Base-by-base conservation (phyloP, 2,797 vertebrate species). In the Ptychadena robeensis region DNA sequence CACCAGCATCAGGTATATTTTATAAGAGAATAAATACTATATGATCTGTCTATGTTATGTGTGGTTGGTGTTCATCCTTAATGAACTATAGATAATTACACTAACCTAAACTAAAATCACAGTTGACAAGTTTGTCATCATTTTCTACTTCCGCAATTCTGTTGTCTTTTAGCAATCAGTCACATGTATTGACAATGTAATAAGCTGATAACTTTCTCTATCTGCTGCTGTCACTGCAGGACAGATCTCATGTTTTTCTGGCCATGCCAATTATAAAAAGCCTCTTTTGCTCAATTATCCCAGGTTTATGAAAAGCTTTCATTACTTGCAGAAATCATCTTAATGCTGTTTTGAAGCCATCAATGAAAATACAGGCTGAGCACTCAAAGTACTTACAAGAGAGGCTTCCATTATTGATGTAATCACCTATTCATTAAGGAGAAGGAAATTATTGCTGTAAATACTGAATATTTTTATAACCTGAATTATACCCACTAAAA, bases 371-470 rank as follows among this genome's bases (percentile, higher is more conserved):
- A 64, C 57, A 64, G 81, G 4, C 57, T 63, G 15, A 80, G 61
- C 65, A 84, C 82, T 75, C 57, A 80, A 66, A 59, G 82, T 69
- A 40, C 44, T n/a, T 48, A 84, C 70, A 80, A 63, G 70, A 73
- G 63, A 53, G 48, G 63, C 15, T 80, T 57, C 71, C 35, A 80
- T 84, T 35, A 80, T 67, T 28, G 64, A 28, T 18, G 32, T 83
- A 83, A 83, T 80, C 22, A 53, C 71, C 57, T 65, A 37, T 59
- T 83, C 44, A 83, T 83, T 80, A 70, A 80, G 11, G 8, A 79
- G 25, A 79, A 68, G 69, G 57, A 31, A 80, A 75, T 84, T 75
- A 48, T 80, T 80, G 63, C 48, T 38, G 73, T 57, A 57, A 73
- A 32, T 83, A 61, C n/a, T 79, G 32, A 73, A 83, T 72, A 61